Conservation (phyloP, 2,797 vertebrate genomes). For the Thunnus albacares region DNA sequence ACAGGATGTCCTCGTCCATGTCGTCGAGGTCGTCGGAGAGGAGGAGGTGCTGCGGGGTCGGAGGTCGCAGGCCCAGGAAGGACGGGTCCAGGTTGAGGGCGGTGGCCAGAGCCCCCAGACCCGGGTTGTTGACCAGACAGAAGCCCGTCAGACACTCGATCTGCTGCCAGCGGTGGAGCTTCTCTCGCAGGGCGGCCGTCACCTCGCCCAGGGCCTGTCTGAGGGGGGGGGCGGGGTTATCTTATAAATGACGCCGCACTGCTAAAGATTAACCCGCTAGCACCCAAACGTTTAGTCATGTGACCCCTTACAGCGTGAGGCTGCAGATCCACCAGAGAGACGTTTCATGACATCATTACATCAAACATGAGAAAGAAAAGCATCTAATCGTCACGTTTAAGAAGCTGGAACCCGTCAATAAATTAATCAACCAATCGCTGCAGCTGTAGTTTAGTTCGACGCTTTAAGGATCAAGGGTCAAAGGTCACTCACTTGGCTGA, state of each 20-base stretch:
- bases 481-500: slow-evolving; percentile 92
- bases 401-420: too few relatives aligned
- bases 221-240: background rate
- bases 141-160: slow-evolving; percentile 94
- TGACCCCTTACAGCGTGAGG: too few relatives aligned
- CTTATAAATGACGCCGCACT: background rate
- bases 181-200: slow-evolving; percentile 93
- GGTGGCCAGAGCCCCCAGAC: slow-evolving; percentile 91
- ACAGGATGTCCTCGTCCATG: slow-evolving; percentile 95
- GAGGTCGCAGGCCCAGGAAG: slow-evolving; percentile 93
- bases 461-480: background rate
- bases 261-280: too few relatives aligned
- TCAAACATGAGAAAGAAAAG: too few relatives aligned
- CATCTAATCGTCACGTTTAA: too few relatives aligned
- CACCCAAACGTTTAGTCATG: too few relatives aligned
- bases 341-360: too few relatives aligned
- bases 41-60: slow-evolving; percentile 91
- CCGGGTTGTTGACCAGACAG: slow-evolving; percentile 93
- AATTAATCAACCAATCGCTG: too few relatives aligned
- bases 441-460: too few relatives aligned
- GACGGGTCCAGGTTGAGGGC: slow-evolving; percentile 95
- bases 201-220: slow-evolving; percentile 94
- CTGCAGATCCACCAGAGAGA: too few relatives aligned
- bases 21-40: slow-evolving; percentile 95
- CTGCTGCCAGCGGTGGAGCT: slow-evolving; percentile 96